Conservation (phyloP, 2,888 invertebrate genomes). For the Zhuqinia jingwanae region DNA sequence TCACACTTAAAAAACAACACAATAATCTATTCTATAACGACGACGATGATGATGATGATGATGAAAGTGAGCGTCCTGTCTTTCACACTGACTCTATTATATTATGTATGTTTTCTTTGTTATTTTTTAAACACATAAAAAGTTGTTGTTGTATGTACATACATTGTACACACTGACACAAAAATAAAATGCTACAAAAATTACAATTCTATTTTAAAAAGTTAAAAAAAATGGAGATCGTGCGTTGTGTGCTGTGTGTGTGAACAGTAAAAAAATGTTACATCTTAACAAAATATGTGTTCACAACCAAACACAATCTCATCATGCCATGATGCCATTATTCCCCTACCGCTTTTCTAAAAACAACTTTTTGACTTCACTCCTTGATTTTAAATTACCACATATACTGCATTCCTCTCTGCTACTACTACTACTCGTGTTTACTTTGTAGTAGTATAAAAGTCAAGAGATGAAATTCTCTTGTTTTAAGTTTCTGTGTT, state of each 20-base stretch:
- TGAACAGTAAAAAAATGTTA: background rate
- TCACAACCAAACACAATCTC: background rate
- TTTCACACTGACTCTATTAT: no score
- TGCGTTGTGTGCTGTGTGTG: no score
- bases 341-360: background rate
- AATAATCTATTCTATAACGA: background rate
- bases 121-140: no score
- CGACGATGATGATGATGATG: no score
- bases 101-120: no score
- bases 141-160: no score
- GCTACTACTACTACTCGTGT: conserved; percentile 34
- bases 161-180: background rate
- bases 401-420: conserved; percentile 54
- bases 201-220: background rate
- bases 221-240: no score
- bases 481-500: background rate
- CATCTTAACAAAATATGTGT: background rate
- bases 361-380: background rate
- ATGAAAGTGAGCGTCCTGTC: no score
- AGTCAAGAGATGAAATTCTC: background rate
- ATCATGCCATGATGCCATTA: background rate
- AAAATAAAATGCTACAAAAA: conserved; percentile 5
- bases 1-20: conserved; percentile 20
- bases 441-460: background rate
- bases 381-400: conserved; percentile 34